Percentiles rank a stretch among this genome's conserved stretches.
Evolutionary conservation across 1,140 invertebrate species (phyloP).

Genomic region (Callitettix versicolor): DNA sequence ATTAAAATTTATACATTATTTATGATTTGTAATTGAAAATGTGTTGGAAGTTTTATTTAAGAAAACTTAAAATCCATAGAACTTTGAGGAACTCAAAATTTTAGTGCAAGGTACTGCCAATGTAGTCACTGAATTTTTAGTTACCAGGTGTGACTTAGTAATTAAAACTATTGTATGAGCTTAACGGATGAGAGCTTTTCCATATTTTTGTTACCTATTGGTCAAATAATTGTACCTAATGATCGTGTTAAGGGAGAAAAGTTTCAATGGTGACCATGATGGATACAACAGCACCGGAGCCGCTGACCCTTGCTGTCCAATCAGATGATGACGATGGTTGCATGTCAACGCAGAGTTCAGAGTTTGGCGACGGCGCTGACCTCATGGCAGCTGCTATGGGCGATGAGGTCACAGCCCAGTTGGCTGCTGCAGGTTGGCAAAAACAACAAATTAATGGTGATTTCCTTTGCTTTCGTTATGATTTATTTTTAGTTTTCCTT

Average conservation of each 20-base stretch:
- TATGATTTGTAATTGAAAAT: too few species aligned
- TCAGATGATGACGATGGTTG: slow-evolving; percentile 57
- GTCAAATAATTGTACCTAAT: neutral
- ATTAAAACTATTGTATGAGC: too few species aligned
- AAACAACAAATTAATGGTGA: slow-evolving; percentile 42
- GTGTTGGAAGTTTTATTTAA: too few species aligned
- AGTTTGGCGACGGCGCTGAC: slow-evolving; percentile 61
- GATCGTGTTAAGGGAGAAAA: neutral
- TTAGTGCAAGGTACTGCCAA: too few species aligned
- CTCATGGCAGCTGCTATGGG: slow-evolving; percentile 70
- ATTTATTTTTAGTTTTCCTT: slow-evolving; percentile 8
- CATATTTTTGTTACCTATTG: too few species aligned
- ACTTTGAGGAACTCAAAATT: too few species aligned
- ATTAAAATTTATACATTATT: too few species aligned
- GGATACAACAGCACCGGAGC: slow-evolving; percentile 21
- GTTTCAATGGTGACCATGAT: slow-evolving; percentile 23
- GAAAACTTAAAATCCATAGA: too few species aligned
- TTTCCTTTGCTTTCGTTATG: slow-evolving; percentile 18
- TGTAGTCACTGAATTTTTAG: too few species aligned
- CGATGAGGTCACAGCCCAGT: slow-evolving; percentile 88
- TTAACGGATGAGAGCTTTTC: too few species aligned
- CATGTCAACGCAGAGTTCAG: slow-evolving; percentile 46
- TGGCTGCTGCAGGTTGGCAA: slow-evolving; percentile 81
- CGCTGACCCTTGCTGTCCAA: slow-evolving; percentile 17
- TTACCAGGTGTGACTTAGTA: too few species aligned